phyloP scores from a whole-genome alignment of 2,113 vertebrate species.

The Blennius ocellaris region DNA sequence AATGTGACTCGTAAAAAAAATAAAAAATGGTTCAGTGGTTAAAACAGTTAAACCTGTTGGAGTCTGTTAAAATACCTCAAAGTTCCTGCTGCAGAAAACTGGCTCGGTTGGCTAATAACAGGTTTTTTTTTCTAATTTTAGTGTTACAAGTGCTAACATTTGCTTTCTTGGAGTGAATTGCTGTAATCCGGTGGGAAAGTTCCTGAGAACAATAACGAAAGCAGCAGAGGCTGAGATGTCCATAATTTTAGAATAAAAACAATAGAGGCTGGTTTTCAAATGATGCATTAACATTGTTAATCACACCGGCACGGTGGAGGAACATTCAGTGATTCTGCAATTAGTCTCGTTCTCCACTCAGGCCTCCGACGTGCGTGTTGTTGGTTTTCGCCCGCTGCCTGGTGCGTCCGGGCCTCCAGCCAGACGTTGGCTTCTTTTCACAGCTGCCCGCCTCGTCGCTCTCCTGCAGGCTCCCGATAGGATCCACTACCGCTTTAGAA shows the following conservation, averaged over 20 bases:
- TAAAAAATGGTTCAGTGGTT: too few species aligned
- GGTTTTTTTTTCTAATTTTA: too few species aligned
- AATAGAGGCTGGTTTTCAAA: not conserved
- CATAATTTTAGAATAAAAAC: not conserved
- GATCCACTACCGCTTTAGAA: conserved; percentile 64
- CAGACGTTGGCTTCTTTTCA: conserved; percentile 53
- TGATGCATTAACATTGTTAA: not conserved
- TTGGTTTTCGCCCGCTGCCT: conserved; percentile 42
- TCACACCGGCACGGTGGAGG: not conserved
- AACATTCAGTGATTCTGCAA: conserved; percentile 3
- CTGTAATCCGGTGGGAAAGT: not conserved
- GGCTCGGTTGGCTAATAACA: too few species aligned
- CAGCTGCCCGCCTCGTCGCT: conserved; percentile 39
- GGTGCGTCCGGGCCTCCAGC: conserved; percentile 46
- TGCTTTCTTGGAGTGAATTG: too few species aligned
- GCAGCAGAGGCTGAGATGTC: not conserved
- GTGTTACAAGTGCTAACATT: too few species aligned
- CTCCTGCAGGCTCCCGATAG: conserved; percentile 60
- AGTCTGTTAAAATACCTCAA: too few species aligned
- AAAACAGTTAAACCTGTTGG: too few species aligned
- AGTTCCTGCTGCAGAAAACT: too few species aligned
- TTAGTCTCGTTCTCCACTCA: conserved; percentile 7
- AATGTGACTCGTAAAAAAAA: too few species aligned
- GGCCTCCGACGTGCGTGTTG: conserved; percentile 12
- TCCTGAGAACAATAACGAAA: not conserved